Base-by-base conservation (phyloP, 1,140 invertebrate species). In the Leptinotarsa texana region DNA sequence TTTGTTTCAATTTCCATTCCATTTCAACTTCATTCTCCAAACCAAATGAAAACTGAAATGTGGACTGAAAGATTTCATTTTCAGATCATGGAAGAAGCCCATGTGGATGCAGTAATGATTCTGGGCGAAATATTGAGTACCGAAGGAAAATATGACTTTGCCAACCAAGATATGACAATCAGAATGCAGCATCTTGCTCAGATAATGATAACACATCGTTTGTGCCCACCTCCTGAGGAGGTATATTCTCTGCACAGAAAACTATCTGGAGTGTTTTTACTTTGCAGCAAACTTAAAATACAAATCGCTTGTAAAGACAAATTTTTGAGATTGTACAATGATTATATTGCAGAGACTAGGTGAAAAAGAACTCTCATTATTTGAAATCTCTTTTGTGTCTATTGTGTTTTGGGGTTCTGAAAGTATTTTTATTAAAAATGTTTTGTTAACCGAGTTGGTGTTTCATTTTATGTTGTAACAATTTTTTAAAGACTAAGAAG, bases 201-300 rank as follows among this genome's bases (percentile, higher is more conserved):
- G 2, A 94, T 97, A 1, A 98, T 99, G 89, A 86, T 99, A 24
- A 91, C 93, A 66, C 96, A 99, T 82, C 88, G 98, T 75, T 89
- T 99, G 0, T 97, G 96, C 67, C 96, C 98, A 17, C 98, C 98
- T 1, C 98, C 98, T 0, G 97, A 99, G 86, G 98, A 99, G 88
- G 96, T 98, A 76, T 99, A 99, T 86, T 99, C 98, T 0, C 88
- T 99, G 3, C 98, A 99, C 85, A 89, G 98, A 73, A 99, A 99
- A 89, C 89, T 99, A 74, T 98, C 98, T 0, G 98, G 98, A 0
- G 92, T 98, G 5, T 99, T 99, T 88, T 87, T 99, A 47, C 86
- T 99, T 1, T 99, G 96, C 83, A 89, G 96, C 0, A 98, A 98
- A 85, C 87, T 99, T 11, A 91, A 93, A 83, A 92, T 96, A 3